These are phyloP conservation scores for Acomys russatus DNA, from an alignment of 2,797 vertebrate genomes.

Conservation along the genomic window DNA sequence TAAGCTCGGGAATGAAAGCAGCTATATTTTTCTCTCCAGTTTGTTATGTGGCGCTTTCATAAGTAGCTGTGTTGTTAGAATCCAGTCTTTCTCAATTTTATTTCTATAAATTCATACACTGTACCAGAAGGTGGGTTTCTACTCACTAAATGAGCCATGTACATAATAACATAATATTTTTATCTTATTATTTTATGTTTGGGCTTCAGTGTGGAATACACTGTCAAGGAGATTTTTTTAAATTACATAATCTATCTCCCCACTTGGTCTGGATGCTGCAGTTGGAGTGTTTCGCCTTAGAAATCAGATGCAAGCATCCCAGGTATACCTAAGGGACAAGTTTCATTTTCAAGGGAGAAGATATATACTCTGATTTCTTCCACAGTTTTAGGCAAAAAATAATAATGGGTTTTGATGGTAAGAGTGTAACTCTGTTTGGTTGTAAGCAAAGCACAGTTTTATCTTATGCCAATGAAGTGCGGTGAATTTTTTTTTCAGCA, in stretches of 20 bases:
- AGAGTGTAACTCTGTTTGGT: slow-evolving; percentile 78
- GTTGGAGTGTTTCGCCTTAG: slow-evolving; percentile 50
- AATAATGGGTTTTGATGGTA: slow-evolving; percentile 73
- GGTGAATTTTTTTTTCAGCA: slow-evolving; percentile 77
- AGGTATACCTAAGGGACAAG: slow-evolving; percentile 74
- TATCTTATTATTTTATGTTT: slow-evolving; percentile 63
- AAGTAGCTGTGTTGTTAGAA: slow-evolving; percentile 66
- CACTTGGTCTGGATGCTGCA: slow-evolving; percentile 33
- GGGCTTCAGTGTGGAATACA: slow-evolving; percentile 8
- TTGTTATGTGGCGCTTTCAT: slow-evolving; percentile 8
- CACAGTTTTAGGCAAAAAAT: slow-evolving; percentile 82
- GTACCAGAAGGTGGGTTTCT: slow-evolving; percentile 36
- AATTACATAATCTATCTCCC: slow-evolving; percentile 55
- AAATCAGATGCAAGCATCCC: slow-evolving; percentile 74
- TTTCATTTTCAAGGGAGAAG: slow-evolving; percentile 80
- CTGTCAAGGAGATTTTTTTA: slow-evolving; percentile 20
- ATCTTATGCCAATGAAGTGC: slow-evolving; percentile 73
- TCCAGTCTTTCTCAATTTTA: slow-evolving; percentile 72
- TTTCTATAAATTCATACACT: slow-evolving; percentile 69
- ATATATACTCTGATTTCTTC: slow-evolving; percentile 79
- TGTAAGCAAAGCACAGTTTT: slow-evolving; percentile 85
- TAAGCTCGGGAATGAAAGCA: slow-evolving; percentile 71
- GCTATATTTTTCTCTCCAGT: background rate
- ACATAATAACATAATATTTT: slow-evolving; percentile 41
- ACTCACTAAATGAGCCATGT: slow-evolving; percentile 46